Base-by-base conservation (phyloP, 2,113 vertebrate species). In the Cepphus grylle region DNA sequence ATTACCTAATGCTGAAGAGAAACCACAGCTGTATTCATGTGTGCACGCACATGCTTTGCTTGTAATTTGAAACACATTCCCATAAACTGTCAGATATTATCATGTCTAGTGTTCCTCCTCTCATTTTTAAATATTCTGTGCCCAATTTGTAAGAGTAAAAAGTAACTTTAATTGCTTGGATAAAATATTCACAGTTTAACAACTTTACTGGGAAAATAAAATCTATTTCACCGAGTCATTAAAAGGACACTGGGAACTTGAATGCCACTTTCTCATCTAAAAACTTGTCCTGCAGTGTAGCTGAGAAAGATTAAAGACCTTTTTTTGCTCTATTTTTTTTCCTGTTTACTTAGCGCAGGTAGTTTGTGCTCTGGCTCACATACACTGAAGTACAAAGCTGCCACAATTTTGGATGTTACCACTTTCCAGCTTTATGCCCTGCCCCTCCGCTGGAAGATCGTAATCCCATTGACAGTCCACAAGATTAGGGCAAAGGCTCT, bases 21-120 rank as follows among this genome's bases (percentile, higher is more conserved):
- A 91, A 83, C 62, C 81, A 93, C 93, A 96, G 94, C 89, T 92
- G 87, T 87, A 90, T 86, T 91, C 93, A 58, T 93, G 78, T 88
- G 94, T 88, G 84, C 81, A 61, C 4, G 4, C 87, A 91, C 92
- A 90, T 80, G 71, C 71, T 96, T 92, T 92, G n/a, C 88, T 88
- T 86, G 80, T 94, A 96, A 92, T 95, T 95, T 84, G 88, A 95
- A 96, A 97, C 96, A 96, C 72, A 94, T 93, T 95, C 79, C 76
- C 86, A 40, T 66, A 81, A 93, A 77, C 69, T 67, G 69, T 58
- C 79, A 52, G 81, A 94, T 92, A 71, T 47, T 95, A 93, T 96
- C 91, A 55, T 77, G 94, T 82, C 66, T 70, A 53, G 38, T 50
- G 55, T 78, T 90, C 49, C 45, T 80, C 86, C 78, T 86, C 45